phyloP scores from a whole-genome alignment of 2,113 vertebrate species.

The Charina bottae region DNA sequence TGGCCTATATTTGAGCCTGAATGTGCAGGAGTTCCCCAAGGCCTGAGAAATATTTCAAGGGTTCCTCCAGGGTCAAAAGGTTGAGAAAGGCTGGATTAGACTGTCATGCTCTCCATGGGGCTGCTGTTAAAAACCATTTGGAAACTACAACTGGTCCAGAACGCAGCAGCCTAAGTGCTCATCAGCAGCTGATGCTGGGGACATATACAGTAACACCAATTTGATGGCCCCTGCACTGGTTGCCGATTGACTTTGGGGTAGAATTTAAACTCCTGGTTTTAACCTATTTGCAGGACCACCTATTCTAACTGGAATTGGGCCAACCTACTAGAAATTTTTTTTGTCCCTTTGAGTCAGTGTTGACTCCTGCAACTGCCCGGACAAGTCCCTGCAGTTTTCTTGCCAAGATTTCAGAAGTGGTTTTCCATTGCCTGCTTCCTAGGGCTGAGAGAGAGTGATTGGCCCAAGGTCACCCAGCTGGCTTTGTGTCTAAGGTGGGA shows the following conservation, averaged over 20 bases:
- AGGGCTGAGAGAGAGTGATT: not conserved
- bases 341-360: not conserved
- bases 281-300: not conserved
- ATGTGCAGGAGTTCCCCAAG: too few relatives aligned
- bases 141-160: not conserved
- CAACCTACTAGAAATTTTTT: not conserved
- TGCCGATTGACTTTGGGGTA: not conserved
- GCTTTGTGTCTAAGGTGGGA: not conserved
- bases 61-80: too few relatives aligned
- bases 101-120: not conserved
- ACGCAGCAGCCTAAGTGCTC: not conserved
- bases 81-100: too few relatives aligned
- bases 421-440: not conserved
- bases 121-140: not conserved
- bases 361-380: not conserved
- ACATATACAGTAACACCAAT: not conserved
- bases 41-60: too few relatives aligned
- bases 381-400: not conserved
- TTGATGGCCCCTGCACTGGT: not conserved
- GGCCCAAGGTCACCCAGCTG: not conserved
- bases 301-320: not conserved
- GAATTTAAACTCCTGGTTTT: not conserved
- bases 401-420: not conserved
- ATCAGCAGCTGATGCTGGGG: too few relatives aligned
- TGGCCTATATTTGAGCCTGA: too few relatives aligned